Evolutionary conservation across 2,113 vertebrate species (phyloP), one percentile per base, ranked within the genome.

Genomic region (Junco hyemalis): DNA sequence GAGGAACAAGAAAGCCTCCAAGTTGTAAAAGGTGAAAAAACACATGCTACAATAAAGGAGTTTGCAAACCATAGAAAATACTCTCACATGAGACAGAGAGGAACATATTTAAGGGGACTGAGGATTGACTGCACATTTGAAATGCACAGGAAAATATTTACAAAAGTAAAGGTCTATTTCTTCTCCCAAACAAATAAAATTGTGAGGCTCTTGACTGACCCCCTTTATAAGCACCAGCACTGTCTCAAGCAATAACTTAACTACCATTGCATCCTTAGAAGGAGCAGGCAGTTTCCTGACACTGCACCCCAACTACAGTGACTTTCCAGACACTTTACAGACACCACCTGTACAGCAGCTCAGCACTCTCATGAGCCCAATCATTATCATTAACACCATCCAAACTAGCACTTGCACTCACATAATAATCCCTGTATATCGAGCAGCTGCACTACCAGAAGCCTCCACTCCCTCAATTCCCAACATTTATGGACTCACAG

Each of bases 381-480:
- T 28, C 40, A 8, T 29, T 6, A 3, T 4, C 35, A 51, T 3
- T 28, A 16, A 44, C 5, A 8, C 10, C 21, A 29, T 4, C 17
- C 36, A n/a, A 57, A 64, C 5, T 33, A 56, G 44, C 36, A n/a
- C 28, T 21, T 31, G 24, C 64, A 24, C 40, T 36, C 81, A 35
- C 7, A 6, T 8, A 45, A 5, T 6, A 9, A 31, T 2, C 21
- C 21, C 31, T 2, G 0, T 14, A 9, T 2, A 53, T 13, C 5
- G 4, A 61, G 15, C 56, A 68, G 38, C 23, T 57, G 53, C 48
- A 10, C 17, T 23, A 28, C 3, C 35, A 42, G 50, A 6, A 53
- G 10, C 38, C 22, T 73, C 21, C 2, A 1, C 25, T 54, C 53
- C 23, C 35, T 31, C 51, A 25, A 29, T 8, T 13, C 24, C 14